Percentiles rank a stretch among this genome's conserved stretches.
Conservation (phyloP, 1,140 invertebrate species). For the Neuroterus valhalla region DNA sequence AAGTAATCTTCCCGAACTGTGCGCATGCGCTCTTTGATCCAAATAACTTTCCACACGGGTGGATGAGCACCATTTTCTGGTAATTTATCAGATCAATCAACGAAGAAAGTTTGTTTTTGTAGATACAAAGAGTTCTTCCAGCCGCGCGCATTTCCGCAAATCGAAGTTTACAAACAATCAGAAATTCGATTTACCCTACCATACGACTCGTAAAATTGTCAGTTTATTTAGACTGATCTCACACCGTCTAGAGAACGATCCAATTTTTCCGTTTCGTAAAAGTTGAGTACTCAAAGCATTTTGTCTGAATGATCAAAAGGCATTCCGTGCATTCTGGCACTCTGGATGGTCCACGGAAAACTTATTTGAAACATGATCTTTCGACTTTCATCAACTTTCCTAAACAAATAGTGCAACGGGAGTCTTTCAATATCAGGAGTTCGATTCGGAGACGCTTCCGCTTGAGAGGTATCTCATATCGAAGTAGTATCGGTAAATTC, state of each 20-base stretch:
- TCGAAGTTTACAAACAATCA: conserved; percentile 71
- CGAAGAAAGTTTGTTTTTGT: no score
- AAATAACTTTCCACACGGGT: no score
- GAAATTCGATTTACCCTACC: conserved; percentile 70
- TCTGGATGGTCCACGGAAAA: conserved; percentile 46
- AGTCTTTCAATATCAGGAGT: conserved; percentile 52
- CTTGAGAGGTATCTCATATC: conserved; percentile 34
- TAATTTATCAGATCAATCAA: no score
- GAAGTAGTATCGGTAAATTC: conserved; percentile 53
- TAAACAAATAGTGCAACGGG: conserved; percentile 58
- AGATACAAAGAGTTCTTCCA: no score
- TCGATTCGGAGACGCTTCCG: conserved; percentile 35
- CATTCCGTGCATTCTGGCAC: conserved; percentile 62
- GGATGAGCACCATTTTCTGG: no score
- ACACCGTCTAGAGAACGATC: conserved; percentile 58
- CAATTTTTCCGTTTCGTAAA: conserved; percentile 70
- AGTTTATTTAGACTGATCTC: conserved; percentile 47
- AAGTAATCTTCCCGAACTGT: no score
- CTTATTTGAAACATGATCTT: conserved; percentile 59
- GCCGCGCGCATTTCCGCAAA: conserved; percentile 13
- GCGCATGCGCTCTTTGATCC: no score
- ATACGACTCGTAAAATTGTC: conserved; percentile 58
- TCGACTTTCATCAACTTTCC: conserved; percentile 57
- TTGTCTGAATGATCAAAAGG: conserved; percentile 56
- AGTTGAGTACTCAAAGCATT: conserved; percentile 51